Base-by-base conservation (phyloP, 2,113 vertebrate genomes). In the Gadus macrocephalus region DNA sequence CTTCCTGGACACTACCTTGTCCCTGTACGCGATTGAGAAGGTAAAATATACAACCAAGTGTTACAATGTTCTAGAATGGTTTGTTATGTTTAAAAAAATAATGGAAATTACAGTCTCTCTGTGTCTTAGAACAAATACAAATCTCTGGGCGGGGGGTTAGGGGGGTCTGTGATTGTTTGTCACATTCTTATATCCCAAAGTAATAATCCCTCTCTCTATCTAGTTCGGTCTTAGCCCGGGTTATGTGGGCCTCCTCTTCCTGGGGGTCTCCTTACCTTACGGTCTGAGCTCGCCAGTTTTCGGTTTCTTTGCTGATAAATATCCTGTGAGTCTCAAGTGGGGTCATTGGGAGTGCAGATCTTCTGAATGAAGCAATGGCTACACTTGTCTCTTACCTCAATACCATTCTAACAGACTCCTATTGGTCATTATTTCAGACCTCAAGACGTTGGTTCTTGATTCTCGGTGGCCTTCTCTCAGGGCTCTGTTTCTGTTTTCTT, bases 1-100 rank as follows among this genome's bases (percentile, higher is more conserved):
- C 49, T 97, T 98, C 88, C 86, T 99, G 58, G 97, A 98, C 71
- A 93, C 96, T 8, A 97, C 94, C 0, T 87, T 99, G 87, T 97
- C 97, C 19, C 87, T 98, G 0, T 98, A 95, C 85, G 92, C 96
- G 38, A 82, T 94, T 27, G 68, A 94, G 62, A 94, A 89, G 88
- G 97, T 98, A 87, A 79, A 0, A 0, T 35, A 35, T 5, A 35
- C 6, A 35, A 35, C 31, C 31, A 35, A 35, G 31, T 35, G 31
- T 35, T 35, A 35, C 31, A 35, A 5, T 35, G 31, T 35, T 35
- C 4, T 7, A 7, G 31, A 35, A 35, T 17, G 15, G 2, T 59
- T 17, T 59, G 58, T 59, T 59, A 35, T 35, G 31, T 35, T 6
- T 35, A 2, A 4, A 35, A 35, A 35, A 35, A 25, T 1, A 17